phyloP scores from a whole-genome alignment of 2,888 invertebrate species.

The Lymantria monacha region DNA sequence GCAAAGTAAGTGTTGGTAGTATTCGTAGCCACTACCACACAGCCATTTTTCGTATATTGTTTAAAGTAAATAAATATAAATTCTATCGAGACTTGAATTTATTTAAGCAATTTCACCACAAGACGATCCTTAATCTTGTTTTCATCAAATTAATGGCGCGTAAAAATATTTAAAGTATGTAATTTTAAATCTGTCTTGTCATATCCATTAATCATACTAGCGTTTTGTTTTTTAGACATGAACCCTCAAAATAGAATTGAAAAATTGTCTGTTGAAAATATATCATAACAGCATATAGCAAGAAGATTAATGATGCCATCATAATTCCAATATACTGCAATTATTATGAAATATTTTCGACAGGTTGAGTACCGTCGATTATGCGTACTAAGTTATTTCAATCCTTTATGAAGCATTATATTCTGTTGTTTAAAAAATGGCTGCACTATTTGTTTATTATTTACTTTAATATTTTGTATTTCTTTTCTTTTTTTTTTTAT shows the following conservation, averaged over 20 bases:
- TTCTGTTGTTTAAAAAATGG: too few relatives aligned
- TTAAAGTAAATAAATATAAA: too few relatives aligned
- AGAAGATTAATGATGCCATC: neutral
- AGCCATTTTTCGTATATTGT: too few relatives aligned
- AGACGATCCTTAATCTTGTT: neutral
- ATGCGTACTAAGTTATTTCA: too few relatives aligned
- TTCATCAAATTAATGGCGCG: neutral
- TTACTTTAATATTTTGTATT: too few relatives aligned
- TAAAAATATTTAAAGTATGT: neutral
- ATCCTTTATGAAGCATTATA: too few relatives aligned
- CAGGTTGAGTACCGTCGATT: neutral
- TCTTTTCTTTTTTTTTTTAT: too few relatives aligned
- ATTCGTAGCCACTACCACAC: too few relatives aligned
- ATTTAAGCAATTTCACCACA: neutral
- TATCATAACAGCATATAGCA: neutral
- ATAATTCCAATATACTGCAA: neutral
- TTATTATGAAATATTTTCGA: neutral
- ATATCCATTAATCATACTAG: neutral
- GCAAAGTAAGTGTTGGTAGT: too few relatives aligned
- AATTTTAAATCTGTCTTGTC: neutral
- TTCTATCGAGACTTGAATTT: too few relatives aligned
- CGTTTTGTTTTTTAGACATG: neutral
- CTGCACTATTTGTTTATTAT: too few relatives aligned
- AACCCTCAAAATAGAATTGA: neutral
- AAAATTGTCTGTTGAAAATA: neutral